These are phyloP conservation scores for Alfaro cultratus DNA, from an alignment of 2,797 vertebrate species.

Conservation along the genomic window DNA sequence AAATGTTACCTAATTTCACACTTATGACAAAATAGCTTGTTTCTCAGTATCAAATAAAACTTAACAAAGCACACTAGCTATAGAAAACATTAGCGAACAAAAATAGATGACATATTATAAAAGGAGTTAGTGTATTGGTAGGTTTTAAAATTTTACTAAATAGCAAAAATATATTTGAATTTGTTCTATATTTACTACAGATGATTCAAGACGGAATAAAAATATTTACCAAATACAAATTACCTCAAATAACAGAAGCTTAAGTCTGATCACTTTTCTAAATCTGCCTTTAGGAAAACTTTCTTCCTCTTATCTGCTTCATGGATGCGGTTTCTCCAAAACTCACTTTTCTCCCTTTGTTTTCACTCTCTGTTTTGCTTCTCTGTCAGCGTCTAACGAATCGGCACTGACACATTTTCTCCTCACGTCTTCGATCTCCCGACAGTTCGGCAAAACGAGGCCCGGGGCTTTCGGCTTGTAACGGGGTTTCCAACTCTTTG, in stretches of 20 bases:
- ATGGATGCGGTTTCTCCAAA: not conserved
- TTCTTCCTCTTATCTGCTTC: no score
- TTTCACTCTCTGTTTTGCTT: conserved; percentile 1
- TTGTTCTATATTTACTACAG: not conserved
- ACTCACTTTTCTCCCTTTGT: not conserved
- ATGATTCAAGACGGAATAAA: not conserved
- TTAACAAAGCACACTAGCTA: no score
- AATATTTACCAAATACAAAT: not conserved
- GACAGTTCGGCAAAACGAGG: conserved; percentile 25
- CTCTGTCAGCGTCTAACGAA: not conserved
- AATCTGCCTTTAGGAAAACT: no score
- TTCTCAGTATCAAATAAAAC: no score
- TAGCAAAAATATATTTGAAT: not conserved
- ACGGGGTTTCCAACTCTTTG: conserved; percentile 60
- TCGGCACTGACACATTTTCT: conserved; percentile 9
- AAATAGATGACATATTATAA: no score
- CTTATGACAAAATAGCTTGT: no score
- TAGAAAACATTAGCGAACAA: no score
- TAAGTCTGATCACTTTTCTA: not conserved
- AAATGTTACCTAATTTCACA: no score
- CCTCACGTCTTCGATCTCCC: conserved; percentile 6
- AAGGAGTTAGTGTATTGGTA: not conserved
- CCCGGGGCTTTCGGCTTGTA: conserved; percentile 46
- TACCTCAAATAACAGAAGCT: not conserved
- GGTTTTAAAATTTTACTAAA: not conserved